Conservation (phyloP, 2,888 invertebrate genomes). For the Drosophila setosimentum region DNA sequence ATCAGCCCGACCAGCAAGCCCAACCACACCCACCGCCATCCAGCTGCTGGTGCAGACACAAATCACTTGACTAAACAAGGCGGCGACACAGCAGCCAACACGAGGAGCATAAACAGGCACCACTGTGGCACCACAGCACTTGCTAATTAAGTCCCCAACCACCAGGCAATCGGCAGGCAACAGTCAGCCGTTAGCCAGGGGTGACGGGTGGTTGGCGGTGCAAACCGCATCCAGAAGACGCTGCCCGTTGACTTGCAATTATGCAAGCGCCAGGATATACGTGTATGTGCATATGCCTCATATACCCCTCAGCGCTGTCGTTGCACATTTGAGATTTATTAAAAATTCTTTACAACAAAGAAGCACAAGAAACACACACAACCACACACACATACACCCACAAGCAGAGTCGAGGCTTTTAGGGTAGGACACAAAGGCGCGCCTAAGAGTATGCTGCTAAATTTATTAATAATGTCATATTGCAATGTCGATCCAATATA, state of each 20-base stretch:
- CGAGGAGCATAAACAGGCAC: constrained; percentile 51
- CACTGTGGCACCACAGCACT: constrained; percentile 74
- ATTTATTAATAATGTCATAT: constrained; percentile 84
- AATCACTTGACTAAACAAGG: constrained; percentile 81
- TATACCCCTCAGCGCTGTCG: constrained; percentile 47
- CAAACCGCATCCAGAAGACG: constrained; percentile 62
- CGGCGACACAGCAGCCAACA: constrained; percentile 65
- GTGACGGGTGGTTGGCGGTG: constrained; percentile 1
- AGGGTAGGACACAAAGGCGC: constrained; percentile 37
- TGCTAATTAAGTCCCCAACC: constrained; percentile 84
- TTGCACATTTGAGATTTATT: constrained; percentile 85
- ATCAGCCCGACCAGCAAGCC: constrained; percentile 1
- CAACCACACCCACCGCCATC: constrained; percentile 9
- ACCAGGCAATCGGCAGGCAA: constrained; percentile 44
- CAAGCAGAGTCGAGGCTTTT: constrained; percentile 34
- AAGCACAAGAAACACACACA: constrained; percentile 45
- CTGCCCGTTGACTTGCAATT: constrained; percentile 68
- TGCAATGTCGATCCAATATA: constrained; percentile 81
- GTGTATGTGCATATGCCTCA: constrained; percentile 9
- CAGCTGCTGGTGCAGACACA: constrained; percentile 51
- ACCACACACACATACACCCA: constrained; percentile 14
- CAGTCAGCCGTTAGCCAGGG: constrained; percentile 5
- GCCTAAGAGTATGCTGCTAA: constrained; percentile 81
- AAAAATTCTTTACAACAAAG: constrained; percentile 82
- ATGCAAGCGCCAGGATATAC: constrained; percentile 41